Evolutionary conservation across 1,140 invertebrate genomes (phyloP).

Genomic region (Rhyzopertha dominica): DNA sequence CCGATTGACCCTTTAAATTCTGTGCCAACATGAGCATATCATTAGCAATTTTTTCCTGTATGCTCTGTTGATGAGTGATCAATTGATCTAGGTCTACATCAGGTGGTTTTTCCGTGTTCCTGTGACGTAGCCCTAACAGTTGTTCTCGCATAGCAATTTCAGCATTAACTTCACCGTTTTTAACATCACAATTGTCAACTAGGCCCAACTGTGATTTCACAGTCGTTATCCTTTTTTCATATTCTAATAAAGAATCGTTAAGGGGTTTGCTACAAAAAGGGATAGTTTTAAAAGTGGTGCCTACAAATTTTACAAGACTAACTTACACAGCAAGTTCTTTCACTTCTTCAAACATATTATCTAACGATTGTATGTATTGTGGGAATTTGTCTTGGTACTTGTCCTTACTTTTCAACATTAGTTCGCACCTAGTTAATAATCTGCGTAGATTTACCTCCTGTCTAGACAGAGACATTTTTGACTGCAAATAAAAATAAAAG

Average conservation of each 20-base stretch:
- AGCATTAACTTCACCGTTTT: constrained; percentile 27
- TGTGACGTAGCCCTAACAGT: constrained; percentile 31
- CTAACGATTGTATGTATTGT: constrained; percentile 64
- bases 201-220: constrained; percentile 27
- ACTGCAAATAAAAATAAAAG: constrained; percentile 10
- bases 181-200: constrained; percentile 20
- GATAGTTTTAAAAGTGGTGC: constrained; percentile 3
- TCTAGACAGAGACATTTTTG: constrained; percentile 48
- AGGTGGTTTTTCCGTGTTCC: constrained; percentile 23
- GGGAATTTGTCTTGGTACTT: constrained; percentile 63
- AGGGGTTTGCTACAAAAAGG: constrained; percentile 20
- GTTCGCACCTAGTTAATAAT: constrained; percentile 64
- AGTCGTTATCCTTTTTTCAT: constrained; percentile 26
- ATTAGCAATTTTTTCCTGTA: constrained; percentile 88
- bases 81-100: constrained; percentile 65
- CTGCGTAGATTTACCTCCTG: constrained; percentile 67
- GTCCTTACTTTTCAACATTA: constrained; percentile 63
- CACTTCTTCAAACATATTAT: constrained; percentile 63
- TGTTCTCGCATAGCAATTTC: constrained; percentile 25
- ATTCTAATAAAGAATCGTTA: constrained; percentile 23
- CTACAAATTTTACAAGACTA: constrained; percentile 1
- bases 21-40: constrained; percentile 86
- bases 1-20: constrained; percentile 84
- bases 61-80: constrained; percentile 77
- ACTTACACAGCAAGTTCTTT: constrained; percentile 57